A percentile compares a stretch with the other conserved stretches of the same genome.
Evolutionary conservation across 2,797 vertebrate genomes (phyloP).

Genomic region (Artibeus jamaicensis): DNA sequence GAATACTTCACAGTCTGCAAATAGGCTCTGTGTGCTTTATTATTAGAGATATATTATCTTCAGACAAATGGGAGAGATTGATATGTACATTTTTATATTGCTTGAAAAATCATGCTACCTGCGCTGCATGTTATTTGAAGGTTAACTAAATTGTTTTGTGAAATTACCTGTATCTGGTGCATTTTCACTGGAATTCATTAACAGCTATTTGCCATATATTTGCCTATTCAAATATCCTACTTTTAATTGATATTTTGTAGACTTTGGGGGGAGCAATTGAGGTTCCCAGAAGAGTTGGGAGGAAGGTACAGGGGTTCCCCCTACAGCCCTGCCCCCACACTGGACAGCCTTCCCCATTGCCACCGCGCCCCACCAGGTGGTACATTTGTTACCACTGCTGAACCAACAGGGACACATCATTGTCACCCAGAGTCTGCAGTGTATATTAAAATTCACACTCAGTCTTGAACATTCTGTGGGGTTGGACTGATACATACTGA

Average conservation of each 20-base stretch:
- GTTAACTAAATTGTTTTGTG: not conserved
- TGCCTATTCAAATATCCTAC: not conserved
- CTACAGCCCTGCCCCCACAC: fast-evolving
- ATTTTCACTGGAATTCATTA: not conserved
- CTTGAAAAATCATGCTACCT: not conserved
- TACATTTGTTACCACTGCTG: not conserved
- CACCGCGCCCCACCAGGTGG: not conserved
- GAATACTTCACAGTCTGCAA: not conserved
- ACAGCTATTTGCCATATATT: not conserved
- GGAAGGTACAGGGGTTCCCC: not conserved
- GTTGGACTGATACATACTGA: not conserved
- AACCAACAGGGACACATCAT: too few species aligned
- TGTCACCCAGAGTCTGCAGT: not conserved
- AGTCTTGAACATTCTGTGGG: not conserved
- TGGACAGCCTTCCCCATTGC: not conserved
- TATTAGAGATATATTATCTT: not conserved
- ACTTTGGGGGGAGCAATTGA: not conserved
- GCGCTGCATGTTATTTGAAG: not conserved
- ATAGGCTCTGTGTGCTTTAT: not conserved
- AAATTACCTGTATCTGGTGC: not conserved
- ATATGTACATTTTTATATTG: not conserved
- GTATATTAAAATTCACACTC: not conserved
- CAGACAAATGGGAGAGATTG: not conserved
- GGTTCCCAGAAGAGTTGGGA: not conserved
- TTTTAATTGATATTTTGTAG: not conserved